Evolutionary conservation across 2,797 vertebrate species (phyloP).

Genomic region (Acanthurus tractus): DNA sequence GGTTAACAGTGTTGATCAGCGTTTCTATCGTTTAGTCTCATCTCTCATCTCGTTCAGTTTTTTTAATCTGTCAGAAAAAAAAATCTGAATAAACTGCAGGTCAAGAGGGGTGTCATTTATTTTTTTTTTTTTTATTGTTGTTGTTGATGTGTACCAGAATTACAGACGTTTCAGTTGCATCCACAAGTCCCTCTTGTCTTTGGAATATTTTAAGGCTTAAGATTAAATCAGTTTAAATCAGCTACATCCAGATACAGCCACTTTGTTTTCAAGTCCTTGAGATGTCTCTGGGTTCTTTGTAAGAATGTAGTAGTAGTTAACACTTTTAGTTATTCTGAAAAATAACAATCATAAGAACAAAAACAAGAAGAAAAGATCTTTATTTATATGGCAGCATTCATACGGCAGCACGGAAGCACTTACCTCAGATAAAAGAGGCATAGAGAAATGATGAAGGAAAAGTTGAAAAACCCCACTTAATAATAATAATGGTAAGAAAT

Average conservation of each 20-base stretch:
- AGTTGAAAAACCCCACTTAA: too few relatives aligned
- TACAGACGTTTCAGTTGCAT: background rate
- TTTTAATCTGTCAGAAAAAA: background rate
- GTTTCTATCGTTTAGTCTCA: background rate
- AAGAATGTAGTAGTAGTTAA: constrained; percentile 6
- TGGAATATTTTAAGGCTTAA: background rate
- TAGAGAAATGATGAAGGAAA: too few relatives aligned
- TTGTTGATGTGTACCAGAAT: too few relatives aligned
- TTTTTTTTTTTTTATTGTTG: too few relatives aligned
- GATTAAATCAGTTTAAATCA: constrained; percentile 10
- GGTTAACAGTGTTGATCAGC: background rate
- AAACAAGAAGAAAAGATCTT: too few relatives aligned
- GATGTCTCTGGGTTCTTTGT: constrained; percentile 1
- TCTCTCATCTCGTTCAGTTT: too few relatives aligned
- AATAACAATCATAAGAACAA: too few relatives aligned
- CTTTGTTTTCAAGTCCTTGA: constrained; percentile 11
- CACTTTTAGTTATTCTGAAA: too few relatives aligned
- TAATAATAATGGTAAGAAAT: too few relatives aligned
- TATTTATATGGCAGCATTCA: too few relatives aligned
- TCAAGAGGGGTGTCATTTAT: background rate
- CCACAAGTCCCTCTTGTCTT: background rate
- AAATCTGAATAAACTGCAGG: background rate
- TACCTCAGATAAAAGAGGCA: too few relatives aligned
- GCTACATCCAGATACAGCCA: background rate
- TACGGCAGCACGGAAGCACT: too few relatives aligned